Evolutionary conservation across 2,797 vertebrate genomes (phyloP), one percentile per base, ranked within the genome.

Genomic region (Xenopus petersii): DNA sequence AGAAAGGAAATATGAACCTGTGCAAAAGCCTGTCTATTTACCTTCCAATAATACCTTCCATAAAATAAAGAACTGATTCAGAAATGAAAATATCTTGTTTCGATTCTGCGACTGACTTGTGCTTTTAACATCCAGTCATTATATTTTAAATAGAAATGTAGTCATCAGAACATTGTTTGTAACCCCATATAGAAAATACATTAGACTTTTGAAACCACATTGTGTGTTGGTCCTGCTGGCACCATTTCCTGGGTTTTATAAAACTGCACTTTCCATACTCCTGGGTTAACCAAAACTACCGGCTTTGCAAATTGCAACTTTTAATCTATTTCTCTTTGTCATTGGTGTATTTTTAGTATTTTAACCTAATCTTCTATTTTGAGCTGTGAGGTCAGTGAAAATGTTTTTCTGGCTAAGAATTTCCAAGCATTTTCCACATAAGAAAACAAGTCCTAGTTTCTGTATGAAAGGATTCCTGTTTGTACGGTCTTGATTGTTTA

Each of bases 261-360:
- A 54, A 68, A 48, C 75, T 72, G 64, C 70, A 64, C 70, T 73
- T 73, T 73, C 75, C 64, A 73, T 65, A 68, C 64, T 72, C 61
- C 42, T 46, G 15, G 75, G 81, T 81, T 85, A 82, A 82, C 85
- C 86, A 85, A 84, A 87, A 85, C 84, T 81, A 84, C 83, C 81
- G 83, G 36, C 81, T 81, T 87, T 84, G 71, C 63, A 73, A 81
- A 83, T 83, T 82, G 84, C 80, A 84, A 73, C 79, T 78, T 76
- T 82, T 79, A 74, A 82, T 81, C 76, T 81, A 82, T 81, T 86
- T 87, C 81, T 73, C 84, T 83, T 81, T 85, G 80, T 84, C 77
- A 16, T 33, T 49, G 15, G 17, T 63, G 36, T 77, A 77, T 77
- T 73, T 73, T 77, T 73, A 77, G 13, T 13, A 17, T 26, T 64